phyloP scores from a whole-genome alignment of 2,797 vertebrate genomes.

The Pangasius mekongensis region DNA sequence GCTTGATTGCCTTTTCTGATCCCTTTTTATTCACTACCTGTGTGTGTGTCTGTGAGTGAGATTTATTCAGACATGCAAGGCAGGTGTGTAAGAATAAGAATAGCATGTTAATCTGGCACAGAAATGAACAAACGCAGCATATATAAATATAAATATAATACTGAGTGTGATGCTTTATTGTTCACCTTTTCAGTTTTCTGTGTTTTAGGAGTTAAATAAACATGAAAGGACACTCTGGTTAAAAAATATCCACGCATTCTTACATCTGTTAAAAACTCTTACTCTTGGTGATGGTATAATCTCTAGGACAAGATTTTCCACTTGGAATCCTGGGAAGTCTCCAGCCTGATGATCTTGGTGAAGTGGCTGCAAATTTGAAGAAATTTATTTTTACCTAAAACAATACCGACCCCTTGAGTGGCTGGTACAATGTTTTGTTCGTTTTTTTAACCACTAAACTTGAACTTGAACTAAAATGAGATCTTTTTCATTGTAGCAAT shows the following conservation, averaged over 20 bases:
- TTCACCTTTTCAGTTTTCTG: not conserved
- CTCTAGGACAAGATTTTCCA: not conserved
- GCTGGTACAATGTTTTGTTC: too few species aligned
- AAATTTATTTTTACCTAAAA: too few species aligned
- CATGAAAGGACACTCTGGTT: not conserved
- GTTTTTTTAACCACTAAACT: not conserved
- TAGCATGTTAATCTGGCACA: slow-evolving; percentile 17
- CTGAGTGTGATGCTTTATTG: not conserved
- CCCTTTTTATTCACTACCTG: slow-evolving; percentile 42
- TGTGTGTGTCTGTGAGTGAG: slow-evolving; percentile 40
- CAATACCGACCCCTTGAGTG: too few species aligned
- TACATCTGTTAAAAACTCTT: not conserved
- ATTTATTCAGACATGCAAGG: slow-evolving; percentile 45
- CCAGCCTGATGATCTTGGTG: not conserved
- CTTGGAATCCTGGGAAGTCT: not conserved
- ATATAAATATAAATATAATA: not conserved
- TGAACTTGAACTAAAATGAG: not conserved
- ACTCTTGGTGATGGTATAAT: too few species aligned
- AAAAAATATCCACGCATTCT: not conserved
- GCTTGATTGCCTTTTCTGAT: slow-evolving; percentile 75
- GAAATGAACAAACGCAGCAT: not conserved
- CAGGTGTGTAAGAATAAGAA: slow-evolving; percentile 41
- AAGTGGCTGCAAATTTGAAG: not conserved
- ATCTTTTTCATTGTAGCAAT: too few species aligned
- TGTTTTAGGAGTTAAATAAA: not conserved